phyloP scores from a whole-genome alignment of 37 sponge, comb jelly and placozoan species.

The Halichondria panicea region DNA sequence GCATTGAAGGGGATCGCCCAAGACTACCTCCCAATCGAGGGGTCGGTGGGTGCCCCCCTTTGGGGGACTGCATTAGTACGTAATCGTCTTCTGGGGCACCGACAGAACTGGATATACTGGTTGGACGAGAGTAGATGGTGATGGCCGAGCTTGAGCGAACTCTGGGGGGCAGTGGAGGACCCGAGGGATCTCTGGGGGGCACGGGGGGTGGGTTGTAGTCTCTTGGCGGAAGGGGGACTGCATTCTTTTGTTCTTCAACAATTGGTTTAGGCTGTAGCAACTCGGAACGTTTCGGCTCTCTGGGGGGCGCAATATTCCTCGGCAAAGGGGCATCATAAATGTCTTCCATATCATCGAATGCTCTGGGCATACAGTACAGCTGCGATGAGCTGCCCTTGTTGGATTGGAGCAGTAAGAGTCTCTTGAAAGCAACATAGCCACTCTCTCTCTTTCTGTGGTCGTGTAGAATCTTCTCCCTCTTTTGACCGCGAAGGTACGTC shows the following conservation, averaged over 20 bases:
- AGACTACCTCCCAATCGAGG: neutral
- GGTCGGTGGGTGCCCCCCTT: neutral
- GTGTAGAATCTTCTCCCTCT: slow-evolving; percentile 3
- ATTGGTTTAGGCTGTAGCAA: neutral
- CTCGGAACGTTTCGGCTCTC: slow-evolving; percentile 5
- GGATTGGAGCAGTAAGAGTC: slow-evolving; percentile 9
- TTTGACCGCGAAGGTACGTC: slow-evolving; percentile 11
- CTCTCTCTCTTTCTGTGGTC: slow-evolving; percentile 30
- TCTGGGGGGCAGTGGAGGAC: slow-evolving; percentile 36
- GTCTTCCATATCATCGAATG: slow-evolving; percentile 35
- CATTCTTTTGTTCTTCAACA: neutral
- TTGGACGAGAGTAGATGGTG: neutral
- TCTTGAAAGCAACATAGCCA: slow-evolving; percentile 49
- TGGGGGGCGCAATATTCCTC: neutral
- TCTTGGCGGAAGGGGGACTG: slow-evolving; percentile 27
- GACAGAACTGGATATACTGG: neutral
- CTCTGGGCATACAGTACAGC: slow-evolving; percentile 25
- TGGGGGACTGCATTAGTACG: slow-evolving; percentile 43
- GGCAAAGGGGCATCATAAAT: slow-evolving; percentile 22
- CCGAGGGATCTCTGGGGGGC: slow-evolving; percentile 11
- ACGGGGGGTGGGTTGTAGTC: slow-evolving; percentile 30
- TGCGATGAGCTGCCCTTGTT: neutral
- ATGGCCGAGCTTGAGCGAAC: no score
- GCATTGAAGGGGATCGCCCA: neutral
- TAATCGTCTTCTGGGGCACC: slow-evolving; percentile 29